These are phyloP conservation scores for Hydrochoerus hydrochaeris DNA, from an alignment of 2,113 vertebrate species.

Conservation along the genomic window DNA sequence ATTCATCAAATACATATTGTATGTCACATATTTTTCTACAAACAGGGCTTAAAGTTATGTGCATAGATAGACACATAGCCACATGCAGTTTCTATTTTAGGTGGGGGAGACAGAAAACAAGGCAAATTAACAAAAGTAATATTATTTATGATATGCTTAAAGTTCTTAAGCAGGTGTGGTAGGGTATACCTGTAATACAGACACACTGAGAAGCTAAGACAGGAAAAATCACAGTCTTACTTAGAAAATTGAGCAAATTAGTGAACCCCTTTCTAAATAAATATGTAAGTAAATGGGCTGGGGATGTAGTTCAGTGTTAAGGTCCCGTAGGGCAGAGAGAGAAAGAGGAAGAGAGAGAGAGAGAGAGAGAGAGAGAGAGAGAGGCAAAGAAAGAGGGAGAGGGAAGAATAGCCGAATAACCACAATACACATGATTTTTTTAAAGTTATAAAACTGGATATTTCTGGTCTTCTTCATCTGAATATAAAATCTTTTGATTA, in stretches of 20 bases:
- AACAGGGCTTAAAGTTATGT: not conserved
- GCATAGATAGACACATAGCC: not conserved
- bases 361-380: too few relatives aligned
- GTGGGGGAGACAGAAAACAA: not conserved
- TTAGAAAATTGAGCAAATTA: not conserved
- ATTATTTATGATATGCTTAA: not conserved
- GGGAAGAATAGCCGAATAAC: not conserved
- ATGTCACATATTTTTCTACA: not conserved
- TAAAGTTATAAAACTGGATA: not conserved
- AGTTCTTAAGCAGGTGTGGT: not conserved
- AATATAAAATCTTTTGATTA: not conserved
- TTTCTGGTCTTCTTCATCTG: not conserved
- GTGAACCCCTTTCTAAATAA: not conserved
- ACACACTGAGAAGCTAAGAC: not conserved
- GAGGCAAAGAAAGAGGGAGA: too few relatives aligned
- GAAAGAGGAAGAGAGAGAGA: too few relatives aligned
- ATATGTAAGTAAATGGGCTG: not conserved
- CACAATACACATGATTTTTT: not conserved
- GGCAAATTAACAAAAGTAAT: not conserved
- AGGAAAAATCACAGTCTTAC: not conserved
- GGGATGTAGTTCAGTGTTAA: not conserved
- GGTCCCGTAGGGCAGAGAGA: too few relatives aligned
- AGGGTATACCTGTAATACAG: not conserved
- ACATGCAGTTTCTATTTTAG: constrained; percentile 3
- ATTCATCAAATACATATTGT: not conserved